phyloP scores from a whole-genome alignment of 2,113 vertebrate genomes.

The Ciconia stormi region DNA sequence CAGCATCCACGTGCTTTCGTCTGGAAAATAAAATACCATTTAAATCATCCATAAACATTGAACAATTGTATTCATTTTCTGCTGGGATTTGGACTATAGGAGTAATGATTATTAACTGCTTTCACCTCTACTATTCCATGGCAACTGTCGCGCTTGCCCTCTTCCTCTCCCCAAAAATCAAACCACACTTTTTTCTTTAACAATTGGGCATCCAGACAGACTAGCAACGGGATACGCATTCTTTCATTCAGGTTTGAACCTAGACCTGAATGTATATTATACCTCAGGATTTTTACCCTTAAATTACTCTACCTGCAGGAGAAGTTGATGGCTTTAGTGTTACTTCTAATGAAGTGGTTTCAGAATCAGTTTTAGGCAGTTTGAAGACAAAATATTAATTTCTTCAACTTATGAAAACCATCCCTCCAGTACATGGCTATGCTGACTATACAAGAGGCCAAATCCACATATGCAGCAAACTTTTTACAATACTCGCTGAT shows the following conservation, averaged over 20 bases:
- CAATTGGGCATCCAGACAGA: neutral
- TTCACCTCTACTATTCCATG: neutral
- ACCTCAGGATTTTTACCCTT: neutral
- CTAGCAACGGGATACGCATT: neutral
- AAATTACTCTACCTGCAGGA: neutral
- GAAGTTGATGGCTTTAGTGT: neutral
- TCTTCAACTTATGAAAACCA: neutral
- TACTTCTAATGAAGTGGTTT: neutral
- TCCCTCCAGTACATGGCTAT: neutral
- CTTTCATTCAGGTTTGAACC: neutral
- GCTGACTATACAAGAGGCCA: neutral
- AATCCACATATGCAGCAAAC: neutral
- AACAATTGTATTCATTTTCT: neutral
- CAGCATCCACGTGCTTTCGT: neutral
- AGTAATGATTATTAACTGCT: neutral
- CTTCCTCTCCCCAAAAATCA: neutral
- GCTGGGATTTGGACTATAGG: neutral
- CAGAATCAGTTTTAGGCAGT: neutral
- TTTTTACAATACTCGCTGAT: neutral
- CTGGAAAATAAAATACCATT: neutral
- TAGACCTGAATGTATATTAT: neutral
- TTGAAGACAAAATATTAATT: neutral
- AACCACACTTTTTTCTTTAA: neutral
- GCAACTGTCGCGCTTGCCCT: neutral
- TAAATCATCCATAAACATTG: neutral